phyloP scores from a whole-genome alignment of 92 coral and sea anemone genomes.

The Epizoanthus stellaris region DNA sequence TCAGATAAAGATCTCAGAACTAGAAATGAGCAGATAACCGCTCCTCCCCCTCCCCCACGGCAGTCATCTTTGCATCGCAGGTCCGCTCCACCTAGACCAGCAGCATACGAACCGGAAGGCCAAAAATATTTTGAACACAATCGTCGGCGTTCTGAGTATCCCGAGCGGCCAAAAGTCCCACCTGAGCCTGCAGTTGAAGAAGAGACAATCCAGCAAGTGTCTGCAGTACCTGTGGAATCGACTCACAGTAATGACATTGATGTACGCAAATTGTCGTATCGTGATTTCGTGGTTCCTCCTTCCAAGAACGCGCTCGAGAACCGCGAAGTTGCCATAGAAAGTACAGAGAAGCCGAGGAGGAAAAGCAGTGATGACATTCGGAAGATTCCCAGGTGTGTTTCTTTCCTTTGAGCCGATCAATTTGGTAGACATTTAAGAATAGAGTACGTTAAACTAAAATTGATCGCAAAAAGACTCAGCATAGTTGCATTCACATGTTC shows the following conservation, averaged over 20 bases:
- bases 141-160: neutral
- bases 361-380: conserved; percentile 6
- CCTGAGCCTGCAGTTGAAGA: conserved; percentile 4
- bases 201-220: conserved; percentile 14
- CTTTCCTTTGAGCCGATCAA: no score
- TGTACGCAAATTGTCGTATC: conserved; percentile 53
- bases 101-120: neutral
- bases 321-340: conserved; percentile 29
- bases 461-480: no score
- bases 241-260: conserved; percentile 10
- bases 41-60: conserved; percentile 47
- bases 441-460: no score
- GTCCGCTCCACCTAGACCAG: conserved; percentile 24
- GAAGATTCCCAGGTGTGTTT: conserved; percentile 25
- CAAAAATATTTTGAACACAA: neutral
- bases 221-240: conserved; percentile 6
- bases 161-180: neutral
- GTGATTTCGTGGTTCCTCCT: conserved; percentile 68
- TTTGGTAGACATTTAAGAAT: no score
- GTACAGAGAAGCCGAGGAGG: conserved; percentile 8
- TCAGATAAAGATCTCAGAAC: conserved; percentile 6
- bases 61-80: conserved; percentile 30
- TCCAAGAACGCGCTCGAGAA: conserved; percentile 53
- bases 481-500: no score
- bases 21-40: neutral